Evolutionary conservation across 2,797 vertebrate genomes (phyloP).

Genomic region (Ptychobarbus kaznakovi): DNA sequence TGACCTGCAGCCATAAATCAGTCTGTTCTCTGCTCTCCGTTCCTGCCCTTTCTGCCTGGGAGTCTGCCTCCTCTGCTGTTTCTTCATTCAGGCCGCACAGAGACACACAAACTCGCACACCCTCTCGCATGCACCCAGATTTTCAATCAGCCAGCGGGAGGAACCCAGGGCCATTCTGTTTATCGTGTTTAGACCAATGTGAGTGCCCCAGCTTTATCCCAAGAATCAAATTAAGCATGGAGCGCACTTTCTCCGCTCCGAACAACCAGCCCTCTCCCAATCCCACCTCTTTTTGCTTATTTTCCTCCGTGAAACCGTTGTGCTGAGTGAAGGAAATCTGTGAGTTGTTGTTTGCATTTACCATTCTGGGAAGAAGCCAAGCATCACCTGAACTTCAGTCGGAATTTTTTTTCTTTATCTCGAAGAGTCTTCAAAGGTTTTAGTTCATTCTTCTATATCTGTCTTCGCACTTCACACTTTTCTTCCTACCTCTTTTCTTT

Average conservation of each 20-base stretch:
- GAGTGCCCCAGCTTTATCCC: slow-evolving; percentile 62
- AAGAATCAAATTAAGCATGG: slow-evolving; percentile 64
- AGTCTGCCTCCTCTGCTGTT: slow-evolving; percentile 49
- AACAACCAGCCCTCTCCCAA: slow-evolving; percentile 59
- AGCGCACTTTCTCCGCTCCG: slow-evolving; percentile 46
- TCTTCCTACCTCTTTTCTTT: slow-evolving; percentile 45
- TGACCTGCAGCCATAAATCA: slow-evolving; percentile 75
- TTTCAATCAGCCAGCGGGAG: slow-evolving; percentile 72
- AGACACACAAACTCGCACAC: slow-evolving; percentile 30
- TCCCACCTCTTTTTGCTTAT: slow-evolving; percentile 23
- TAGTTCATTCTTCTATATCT: slow-evolving; percentile 43
- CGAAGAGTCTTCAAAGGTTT: slow-evolving; percentile 23
- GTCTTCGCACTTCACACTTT: slow-evolving; percentile 41
- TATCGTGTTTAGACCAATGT: slow-evolving; percentile 66
- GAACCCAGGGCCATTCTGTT: slow-evolving; percentile 61
- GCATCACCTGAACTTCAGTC: slow-evolving; percentile 53
- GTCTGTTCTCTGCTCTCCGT: slow-evolving; percentile 29
- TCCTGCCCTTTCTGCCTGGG: slow-evolving; percentile 39
- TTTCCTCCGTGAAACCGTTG: slow-evolving; percentile 62
- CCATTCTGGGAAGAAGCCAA: slow-evolving; percentile 12
- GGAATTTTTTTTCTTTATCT: slow-evolving; percentile 53
- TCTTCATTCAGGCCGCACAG: slow-evolving; percentile 67
- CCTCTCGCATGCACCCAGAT: slow-evolving; percentile 69
- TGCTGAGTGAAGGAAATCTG: slow-evolving; percentile 66
- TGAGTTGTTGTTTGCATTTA: slow-evolving; percentile 46